Conservation (phyloP, 2,888 invertebrate genomes). For the Encarsia formosa region DNA sequence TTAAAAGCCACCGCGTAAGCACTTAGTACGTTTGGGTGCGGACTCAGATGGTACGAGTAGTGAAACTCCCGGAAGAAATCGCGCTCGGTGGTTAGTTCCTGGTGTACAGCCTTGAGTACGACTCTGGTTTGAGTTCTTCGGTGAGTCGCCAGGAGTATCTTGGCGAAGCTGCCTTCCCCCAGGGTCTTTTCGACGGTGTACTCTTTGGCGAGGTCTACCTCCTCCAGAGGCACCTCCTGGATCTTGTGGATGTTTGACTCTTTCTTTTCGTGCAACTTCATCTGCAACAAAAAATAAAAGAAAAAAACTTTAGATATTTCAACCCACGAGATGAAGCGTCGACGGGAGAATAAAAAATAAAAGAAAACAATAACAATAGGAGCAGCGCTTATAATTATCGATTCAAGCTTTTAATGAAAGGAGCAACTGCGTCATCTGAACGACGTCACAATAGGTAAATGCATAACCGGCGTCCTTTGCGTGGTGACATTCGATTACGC, state of each 20-base stretch:
- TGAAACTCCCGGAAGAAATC: constrained; percentile 74
- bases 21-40: constrained; percentile 72
- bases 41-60: constrained; percentile 72
- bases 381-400: too few species aligned
- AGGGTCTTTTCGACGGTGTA: constrained; percentile 63
- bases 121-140: constrained; percentile 60
- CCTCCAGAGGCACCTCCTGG: constrained; percentile 55
- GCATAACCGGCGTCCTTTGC: too few species aligned
- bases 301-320: too few species aligned
- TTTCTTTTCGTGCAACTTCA: constrained; percentile 49
- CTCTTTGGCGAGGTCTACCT: constrained; percentile 57
- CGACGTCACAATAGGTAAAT: too few species aligned
- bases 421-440: too few species aligned
- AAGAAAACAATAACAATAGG: too few species aligned
- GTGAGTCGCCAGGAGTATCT: constrained; percentile 62
- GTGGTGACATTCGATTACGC: too few species aligned
- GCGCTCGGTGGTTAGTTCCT: constrained; percentile 57
- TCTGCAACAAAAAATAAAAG: constrained; percentile 26
- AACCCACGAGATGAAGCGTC: too few species aligned
- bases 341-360: too few species aligned
- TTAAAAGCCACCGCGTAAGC: constrained; percentile 70
- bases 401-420: too few species aligned
- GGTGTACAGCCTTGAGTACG: constrained; percentile 66
- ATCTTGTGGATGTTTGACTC: constrained; percentile 54
- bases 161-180: constrained; percentile 68